These are phyloP conservation scores for Drosophila subpulchrella DNA, from an alignment of 1,140 invertebrate genomes.

Conservation along the genomic window DNA sequence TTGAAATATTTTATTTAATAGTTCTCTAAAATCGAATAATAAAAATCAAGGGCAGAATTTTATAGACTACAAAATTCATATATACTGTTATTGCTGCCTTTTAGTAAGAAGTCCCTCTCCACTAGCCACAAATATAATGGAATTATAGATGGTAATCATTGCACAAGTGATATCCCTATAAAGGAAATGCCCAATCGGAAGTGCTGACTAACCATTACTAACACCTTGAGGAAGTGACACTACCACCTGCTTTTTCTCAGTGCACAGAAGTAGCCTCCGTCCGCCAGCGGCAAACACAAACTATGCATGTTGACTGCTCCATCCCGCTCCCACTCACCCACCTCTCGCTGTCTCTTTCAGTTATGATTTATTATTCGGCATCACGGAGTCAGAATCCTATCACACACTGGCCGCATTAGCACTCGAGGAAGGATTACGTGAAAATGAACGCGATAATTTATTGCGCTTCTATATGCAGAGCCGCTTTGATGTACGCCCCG, in stretches of 20 bases:
- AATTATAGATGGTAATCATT: no score
- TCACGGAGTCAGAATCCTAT: conserved; percentile 94
- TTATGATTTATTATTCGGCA: conserved; percentile 95
- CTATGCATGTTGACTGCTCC: conserved; percentile 36
- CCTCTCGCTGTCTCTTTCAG: conserved; percentile 84
- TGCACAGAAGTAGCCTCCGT: conserved; percentile 22
- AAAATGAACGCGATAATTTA: conserved; percentile 91
- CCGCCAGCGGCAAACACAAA: conserved; percentile 28
- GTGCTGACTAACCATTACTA: background rate
- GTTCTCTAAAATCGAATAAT: no score
- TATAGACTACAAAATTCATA: no score
- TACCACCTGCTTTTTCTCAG: conserved; percentile 20
- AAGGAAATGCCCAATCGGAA: background rate
- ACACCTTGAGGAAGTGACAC: background rate
- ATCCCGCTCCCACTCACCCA: conserved; percentile 1
- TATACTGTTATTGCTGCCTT: no score
- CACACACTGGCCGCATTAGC: conserved; percentile 89
- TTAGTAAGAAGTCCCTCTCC: no score
- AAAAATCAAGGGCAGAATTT: no score
- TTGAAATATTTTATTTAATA: no score
- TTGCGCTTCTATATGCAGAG: conserved; percentile 90
- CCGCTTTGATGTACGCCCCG: conserved; percentile 87
- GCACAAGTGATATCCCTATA: no score
- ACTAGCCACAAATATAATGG: no score
- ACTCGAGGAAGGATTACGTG: conserved; percentile 91